Conservation (phyloP, 2,113 vertebrate species). For the Notothenia rossii region DNA sequence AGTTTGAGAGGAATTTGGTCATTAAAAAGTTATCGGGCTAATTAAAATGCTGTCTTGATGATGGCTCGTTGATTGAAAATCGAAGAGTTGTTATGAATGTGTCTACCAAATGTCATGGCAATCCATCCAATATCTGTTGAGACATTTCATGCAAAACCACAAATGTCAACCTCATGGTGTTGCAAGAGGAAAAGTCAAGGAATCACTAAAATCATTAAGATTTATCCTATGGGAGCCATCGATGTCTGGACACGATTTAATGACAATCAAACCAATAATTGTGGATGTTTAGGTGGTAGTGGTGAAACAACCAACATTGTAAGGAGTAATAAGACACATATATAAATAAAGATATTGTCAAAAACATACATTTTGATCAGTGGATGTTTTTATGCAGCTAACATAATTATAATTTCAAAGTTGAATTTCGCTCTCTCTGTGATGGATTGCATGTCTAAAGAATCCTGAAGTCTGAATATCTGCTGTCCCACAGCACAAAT, state of each 20-base stretch:
- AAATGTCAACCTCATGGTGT: not conserved
- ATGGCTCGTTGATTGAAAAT: not conserved
- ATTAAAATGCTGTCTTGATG: not conserved
- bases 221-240: not conserved
- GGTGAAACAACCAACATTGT: not conserved
- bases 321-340: not conserved
- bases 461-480: constrained; percentile 35
- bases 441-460: constrained; percentile 49
- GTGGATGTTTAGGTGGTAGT: not conserved
- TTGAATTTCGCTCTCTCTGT: constrained; percentile 15
- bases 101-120: not conserved
- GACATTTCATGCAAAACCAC: constrained; percentile 1
- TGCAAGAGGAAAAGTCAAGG: not conserved
- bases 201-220: not conserved
- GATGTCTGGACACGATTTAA: not conserved
- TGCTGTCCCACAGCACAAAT: constrained; percentile 57
- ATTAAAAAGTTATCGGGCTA: not conserved
- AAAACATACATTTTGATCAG: too few relatives aligned
- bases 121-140: not conserved
- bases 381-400: not conserved
- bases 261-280: not conserved
- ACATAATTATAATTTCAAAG: constrained; percentile 31
- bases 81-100: not conserved
- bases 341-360: too few relatives aligned
- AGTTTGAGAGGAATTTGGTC: not conserved